Evolutionary conservation across 1,140 invertebrate genomes (phyloP), one percentile per base, ranked within the genome.

Genomic region (Drosophila yakuba): DNA sequence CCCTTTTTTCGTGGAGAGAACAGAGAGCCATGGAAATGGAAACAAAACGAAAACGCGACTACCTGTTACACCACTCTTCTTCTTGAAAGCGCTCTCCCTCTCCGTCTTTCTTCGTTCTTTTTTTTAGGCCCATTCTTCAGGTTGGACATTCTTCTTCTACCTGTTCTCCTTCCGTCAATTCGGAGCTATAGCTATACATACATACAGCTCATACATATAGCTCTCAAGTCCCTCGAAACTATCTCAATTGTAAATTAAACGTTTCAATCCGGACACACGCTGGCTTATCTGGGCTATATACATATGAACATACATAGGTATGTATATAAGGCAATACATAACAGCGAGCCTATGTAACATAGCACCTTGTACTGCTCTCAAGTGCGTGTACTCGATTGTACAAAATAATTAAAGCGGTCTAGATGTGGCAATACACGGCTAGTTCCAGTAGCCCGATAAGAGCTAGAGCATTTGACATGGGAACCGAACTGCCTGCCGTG

Each of bases 1-100:
- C 64, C 61, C 60, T 64, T 44, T 1, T n/a, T 14, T 2, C n/a
- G 41, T 15, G 41, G 41, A 41, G 43, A 43, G 61, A 10, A 14
- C 28, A 44, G 48, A 64, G 38, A 25, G 28, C 47, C 35, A 15
- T 20, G 23, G 20, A n/a, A 35, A 35, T 43, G 39, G 62, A 15
- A 41, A 47, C 45, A 17, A 51, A 50, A 50, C 23, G 44, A 58
- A 20, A 41, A 28, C 60, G 63, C 57, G 67, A 61, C 79, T 86
- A 86, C 83, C 83, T 86, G 82, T 88, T 85, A 86, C 78, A 85
- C 82, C 57, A 67, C 55, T 79, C 51, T 38, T 67, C 38, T 20
- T 15, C 39, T 41, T 41, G 8, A 8, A 32, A 10, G 32, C 38
- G 38, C 14, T 39, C 41, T 59, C 74, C 51, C 32, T 66, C 38